These are phyloP conservation scores for Brachyptera putata DNA, from an alignment of 2,888 invertebrate genomes.

Conservation along the genomic window DNA sequence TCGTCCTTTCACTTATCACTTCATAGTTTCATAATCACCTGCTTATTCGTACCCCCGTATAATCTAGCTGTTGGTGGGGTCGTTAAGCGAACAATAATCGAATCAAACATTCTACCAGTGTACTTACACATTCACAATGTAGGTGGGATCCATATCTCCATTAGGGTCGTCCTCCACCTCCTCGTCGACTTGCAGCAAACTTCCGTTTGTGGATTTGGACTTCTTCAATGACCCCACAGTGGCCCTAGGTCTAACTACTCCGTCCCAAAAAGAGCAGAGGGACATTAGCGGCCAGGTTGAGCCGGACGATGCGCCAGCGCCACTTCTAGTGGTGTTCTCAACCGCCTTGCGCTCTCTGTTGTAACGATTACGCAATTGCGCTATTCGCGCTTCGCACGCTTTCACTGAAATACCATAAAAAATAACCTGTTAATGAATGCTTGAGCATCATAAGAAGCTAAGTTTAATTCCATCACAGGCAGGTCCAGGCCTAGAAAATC, in stretches of 20 bases:
- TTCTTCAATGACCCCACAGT: background rate
- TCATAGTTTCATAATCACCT: too few relatives aligned
- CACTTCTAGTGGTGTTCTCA: background rate
- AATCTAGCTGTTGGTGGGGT: too few relatives aligned
- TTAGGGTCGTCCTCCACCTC: too few relatives aligned
- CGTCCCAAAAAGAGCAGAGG: background rate
- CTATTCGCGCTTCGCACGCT: background rate
- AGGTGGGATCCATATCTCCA: too few relatives aligned
- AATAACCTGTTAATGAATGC: background rate
- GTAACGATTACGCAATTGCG: background rate
- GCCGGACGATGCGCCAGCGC: background rate
- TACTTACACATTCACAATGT: too few relatives aligned
- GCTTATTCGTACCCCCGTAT: too few relatives aligned
- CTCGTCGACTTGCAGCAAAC: too few relatives aligned
- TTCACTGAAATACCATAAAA: background rate
- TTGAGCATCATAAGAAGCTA: background rate
- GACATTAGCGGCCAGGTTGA: background rate
- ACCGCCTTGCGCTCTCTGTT: background rate
- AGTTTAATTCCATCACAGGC: too few relatives aligned
- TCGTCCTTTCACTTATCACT: too few relatives aligned
- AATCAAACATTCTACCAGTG: too few relatives aligned
- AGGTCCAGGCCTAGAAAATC: background rate
- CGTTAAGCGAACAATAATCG: too few relatives aligned
- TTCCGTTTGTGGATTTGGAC: too few relatives aligned
- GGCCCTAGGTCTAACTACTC: background rate